Evolutionary conservation across 2,113 vertebrate species (phyloP).

Genomic region (Lathamus discolor): DNA sequence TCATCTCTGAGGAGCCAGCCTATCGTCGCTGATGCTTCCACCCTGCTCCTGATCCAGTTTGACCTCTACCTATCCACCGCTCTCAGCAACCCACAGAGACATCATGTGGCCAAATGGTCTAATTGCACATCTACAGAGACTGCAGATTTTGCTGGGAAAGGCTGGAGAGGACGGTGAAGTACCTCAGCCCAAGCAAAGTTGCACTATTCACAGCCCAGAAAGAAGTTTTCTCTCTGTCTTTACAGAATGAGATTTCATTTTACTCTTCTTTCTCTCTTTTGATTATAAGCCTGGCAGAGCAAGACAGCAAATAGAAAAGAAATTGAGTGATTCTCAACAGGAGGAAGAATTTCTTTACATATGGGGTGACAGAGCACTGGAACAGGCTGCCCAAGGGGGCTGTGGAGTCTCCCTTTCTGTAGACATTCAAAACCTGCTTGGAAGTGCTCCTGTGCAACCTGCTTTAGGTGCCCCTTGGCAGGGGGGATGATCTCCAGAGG

Average conservation of each 20-base stretch:
- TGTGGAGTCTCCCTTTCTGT: background rate
- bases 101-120: background rate
- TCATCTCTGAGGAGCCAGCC: background rate
- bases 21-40: background rate
- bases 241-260: background rate
- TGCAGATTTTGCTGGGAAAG: background rate
- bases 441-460: background rate
- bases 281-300: background rate
- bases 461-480: background rate
- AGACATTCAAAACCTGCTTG: background rate
- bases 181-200: background rate
- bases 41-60: background rate
- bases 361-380: background rate
- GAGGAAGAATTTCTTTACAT: background rate
- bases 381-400: background rate
- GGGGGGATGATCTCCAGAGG: background rate
- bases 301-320: background rate
- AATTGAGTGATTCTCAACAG: background rate
- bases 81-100: constrained; percentile 33
- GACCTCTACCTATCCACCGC: background rate
- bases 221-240: background rate
- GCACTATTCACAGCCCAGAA: background rate
- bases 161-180: background rate
- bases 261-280: background rate
- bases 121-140: background rate